phyloP scores from a whole-genome alignment of 1,140 invertebrate species.

The Mycetomoellerius zeteki region DNA sequence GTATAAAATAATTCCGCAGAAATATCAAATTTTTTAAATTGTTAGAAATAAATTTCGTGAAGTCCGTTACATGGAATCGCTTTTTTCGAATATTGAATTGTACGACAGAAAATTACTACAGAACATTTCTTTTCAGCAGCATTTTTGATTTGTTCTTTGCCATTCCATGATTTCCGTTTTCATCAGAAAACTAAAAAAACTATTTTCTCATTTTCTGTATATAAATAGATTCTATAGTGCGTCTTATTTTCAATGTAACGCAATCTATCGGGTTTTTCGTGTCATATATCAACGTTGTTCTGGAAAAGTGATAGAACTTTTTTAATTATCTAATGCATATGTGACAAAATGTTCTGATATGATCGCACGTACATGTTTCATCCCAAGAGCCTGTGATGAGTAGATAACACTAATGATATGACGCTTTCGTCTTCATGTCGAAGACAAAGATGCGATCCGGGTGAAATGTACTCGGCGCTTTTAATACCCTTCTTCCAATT shows the following conservation, averaged over 20 bases:
- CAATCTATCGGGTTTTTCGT: too few species aligned
- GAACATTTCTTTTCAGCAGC: neutral
- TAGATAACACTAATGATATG: neutral
- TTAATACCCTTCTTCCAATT: slow-evolving; percentile 43
- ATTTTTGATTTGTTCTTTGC: neutral
- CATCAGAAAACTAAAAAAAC: too few species aligned
- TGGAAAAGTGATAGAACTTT: too few species aligned
- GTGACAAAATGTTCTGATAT: neutral
- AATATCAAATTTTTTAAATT: neutral
- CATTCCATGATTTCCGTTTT: neutral
- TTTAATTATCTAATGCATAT: too few species aligned
- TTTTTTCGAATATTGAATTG: neutral
- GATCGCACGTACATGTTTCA: neutral
- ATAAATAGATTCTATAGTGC: too few species aligned
- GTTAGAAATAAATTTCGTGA: neutral
- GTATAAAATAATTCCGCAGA: neutral
- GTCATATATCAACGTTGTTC: too few species aligned
- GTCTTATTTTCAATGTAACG: too few species aligned
- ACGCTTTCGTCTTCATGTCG: neutral
- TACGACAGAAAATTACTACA: neutral
- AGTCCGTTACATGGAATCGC: too few species aligned
- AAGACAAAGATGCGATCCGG: slow-evolving; percentile 21
- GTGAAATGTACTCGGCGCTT: slow-evolving; percentile 50
- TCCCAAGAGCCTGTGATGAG: too few species aligned
- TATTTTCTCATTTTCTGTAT: too few species aligned